Conservation (phyloP, 2,888 invertebrate species). For the Cylloceria caligata region DNA sequence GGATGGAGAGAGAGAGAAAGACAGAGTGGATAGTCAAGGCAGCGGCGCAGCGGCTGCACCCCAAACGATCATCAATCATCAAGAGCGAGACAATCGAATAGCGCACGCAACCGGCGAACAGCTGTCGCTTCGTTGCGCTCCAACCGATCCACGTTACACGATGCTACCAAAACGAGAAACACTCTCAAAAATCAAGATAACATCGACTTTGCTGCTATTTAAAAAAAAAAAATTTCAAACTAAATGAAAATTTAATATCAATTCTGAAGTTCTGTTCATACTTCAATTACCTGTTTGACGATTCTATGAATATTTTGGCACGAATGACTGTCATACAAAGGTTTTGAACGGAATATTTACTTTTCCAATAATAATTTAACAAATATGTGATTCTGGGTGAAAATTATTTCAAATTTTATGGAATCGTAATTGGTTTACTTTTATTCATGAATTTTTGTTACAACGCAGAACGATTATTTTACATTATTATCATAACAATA, state of each 20-base stretch:
- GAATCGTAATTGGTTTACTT: background rate
- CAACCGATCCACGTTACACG: slow-evolving; percentile 79
- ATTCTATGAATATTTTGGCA: background rate
- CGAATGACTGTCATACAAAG: too few relatives aligned
- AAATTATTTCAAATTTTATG: background rate
- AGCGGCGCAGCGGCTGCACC: slow-evolving; percentile 80
- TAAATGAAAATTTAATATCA: slow-evolving; percentile 11
- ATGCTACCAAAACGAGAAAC: slow-evolving; percentile 72
- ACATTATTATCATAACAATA: too few relatives aligned
- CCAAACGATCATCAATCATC: slow-evolving; percentile 88
- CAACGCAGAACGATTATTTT: too few relatives aligned
- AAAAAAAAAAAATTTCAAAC: too few relatives aligned
- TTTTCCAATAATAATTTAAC: background rate
- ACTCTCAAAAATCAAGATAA: slow-evolving; percentile 64
- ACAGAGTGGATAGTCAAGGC: slow-evolving; percentile 75
- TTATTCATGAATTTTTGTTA: background rate
- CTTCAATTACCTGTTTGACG: too few relatives aligned
- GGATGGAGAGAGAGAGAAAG: slow-evolving; percentile 64
- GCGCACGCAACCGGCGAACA: slow-evolving; percentile 85
- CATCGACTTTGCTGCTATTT: slow-evolving; percentile 19
- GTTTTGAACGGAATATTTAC: too few relatives aligned
- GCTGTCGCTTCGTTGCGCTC: slow-evolving; percentile 86
- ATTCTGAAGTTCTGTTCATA: background rate
- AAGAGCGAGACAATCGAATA: slow-evolving; percentile 86
- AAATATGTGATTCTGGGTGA: background rate